Conservation (phyloP, 2,113 vertebrate genomes). For the Myiopsitta monachus region DNA sequence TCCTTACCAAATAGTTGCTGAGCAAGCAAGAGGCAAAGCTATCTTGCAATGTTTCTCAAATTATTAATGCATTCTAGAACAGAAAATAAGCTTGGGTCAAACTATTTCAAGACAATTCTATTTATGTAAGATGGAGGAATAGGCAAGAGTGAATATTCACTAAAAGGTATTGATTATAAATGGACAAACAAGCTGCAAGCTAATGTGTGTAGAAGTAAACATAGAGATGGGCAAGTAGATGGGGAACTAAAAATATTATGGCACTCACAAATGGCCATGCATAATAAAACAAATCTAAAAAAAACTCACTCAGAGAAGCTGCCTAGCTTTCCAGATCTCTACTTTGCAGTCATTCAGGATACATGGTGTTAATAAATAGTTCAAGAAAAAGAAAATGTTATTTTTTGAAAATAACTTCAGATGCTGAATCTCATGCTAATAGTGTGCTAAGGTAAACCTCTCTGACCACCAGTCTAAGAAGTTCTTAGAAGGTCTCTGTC, state of each 20-base stretch:
- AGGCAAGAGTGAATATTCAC: neutral
- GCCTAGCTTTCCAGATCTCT: neutral
- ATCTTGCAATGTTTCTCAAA: neutral
- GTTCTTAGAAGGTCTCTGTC: neutral
- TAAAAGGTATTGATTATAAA: neutral
- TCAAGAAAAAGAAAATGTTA: neutral
- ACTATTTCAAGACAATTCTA: neutral
- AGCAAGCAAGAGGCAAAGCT: neutral
- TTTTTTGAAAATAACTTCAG: neutral
- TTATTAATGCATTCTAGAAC: neutral
- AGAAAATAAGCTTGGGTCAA: neutral
- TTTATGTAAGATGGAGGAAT: neutral
- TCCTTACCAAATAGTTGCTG: neutral
- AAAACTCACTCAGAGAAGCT: neutral
- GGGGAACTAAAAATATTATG: neutral
- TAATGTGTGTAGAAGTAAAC: neutral
- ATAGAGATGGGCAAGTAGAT: neutral
- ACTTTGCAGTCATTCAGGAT: neutral
- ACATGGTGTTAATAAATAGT: rapidly evolving
- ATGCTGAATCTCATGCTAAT: neutral
- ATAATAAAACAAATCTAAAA: neutral
- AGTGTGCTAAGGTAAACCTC: neutral
- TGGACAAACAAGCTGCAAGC: neutral
- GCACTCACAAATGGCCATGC: neutral
- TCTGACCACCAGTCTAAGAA: neutral